These are phyloP conservation scores for Chelonoidis abingdonii DNA, from an alignment of 2,113 vertebrate species.

Conservation along the genomic window DNA sequence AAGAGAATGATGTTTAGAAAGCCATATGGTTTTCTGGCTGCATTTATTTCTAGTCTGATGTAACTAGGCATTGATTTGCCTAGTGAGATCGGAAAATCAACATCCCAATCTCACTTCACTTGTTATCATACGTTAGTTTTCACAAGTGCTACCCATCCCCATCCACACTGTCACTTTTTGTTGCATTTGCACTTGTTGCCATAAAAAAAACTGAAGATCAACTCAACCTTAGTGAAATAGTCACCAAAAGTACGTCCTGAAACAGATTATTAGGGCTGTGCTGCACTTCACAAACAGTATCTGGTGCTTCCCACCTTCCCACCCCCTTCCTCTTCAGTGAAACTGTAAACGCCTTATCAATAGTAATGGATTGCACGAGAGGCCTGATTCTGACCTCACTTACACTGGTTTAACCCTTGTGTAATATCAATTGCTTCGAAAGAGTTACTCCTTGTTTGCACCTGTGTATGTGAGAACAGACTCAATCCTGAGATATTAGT, in stretches of 20 bases:
- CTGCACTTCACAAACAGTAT: slow-evolving; percentile 8
- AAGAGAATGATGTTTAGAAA: neutral
- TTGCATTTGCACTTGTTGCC: slow-evolving; percentile 4
- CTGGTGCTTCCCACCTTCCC: neutral
- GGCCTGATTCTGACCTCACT: neutral
- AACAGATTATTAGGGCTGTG: neutral
- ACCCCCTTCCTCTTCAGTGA: neutral
- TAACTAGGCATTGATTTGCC: neutral
- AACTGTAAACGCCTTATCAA: neutral
- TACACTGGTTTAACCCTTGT: neutral
- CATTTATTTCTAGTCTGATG: neutral
- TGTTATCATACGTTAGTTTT: neutral
- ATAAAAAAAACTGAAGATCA: neutral
- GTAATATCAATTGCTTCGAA: neutral
- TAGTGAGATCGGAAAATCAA: neutral
- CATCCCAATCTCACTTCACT: neutral
- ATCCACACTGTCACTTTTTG: neutral
- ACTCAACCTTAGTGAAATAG: slow-evolving; percentile 18
- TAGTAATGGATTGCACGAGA: neutral
- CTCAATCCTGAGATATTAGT: neutral
- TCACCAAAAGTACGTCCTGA: neutral
- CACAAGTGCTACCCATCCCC: neutral
- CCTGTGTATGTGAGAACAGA: neutral
- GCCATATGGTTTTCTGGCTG: neutral
- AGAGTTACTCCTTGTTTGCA: neutral